A percentile compares a stretch with the other conserved stretches of the same genome.
phyloP scores from a whole-genome alignment of 2,113 vertebrate genomes.

The Lycocorax pyrrhopterus region DNA sequence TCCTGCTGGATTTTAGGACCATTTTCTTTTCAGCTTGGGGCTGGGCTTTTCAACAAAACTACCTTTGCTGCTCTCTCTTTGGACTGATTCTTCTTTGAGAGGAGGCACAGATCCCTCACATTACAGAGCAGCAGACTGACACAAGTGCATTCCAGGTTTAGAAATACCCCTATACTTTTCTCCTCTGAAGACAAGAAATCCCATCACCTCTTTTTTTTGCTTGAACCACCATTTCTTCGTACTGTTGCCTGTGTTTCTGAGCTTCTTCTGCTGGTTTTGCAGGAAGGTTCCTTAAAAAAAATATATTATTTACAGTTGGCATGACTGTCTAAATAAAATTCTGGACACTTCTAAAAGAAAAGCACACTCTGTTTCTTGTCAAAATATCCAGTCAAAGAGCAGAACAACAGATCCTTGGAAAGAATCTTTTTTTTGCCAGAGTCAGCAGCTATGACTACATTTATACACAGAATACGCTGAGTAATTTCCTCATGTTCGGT shows the following conservation, averaged over 20 bases:
- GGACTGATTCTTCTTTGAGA: not conserved
- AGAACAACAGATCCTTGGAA: constrained; percentile 18
- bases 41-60: not conserved
- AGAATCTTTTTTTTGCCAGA: not conserved
- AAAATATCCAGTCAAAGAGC: constrained; percentile 7
- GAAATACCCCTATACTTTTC: not conserved
- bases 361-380: not conserved
- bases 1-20: not conserved
- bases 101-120: not conserved
- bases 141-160: not conserved
- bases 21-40: not conserved
- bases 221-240: constrained; percentile 96
- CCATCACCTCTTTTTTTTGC: constrained; percentile 89
- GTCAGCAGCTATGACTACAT: not conserved
- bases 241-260: constrained; percentile 91
- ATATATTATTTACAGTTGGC: not conserved
- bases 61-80: not conserved
- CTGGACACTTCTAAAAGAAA: not conserved
- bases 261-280: constrained; percentile 94
- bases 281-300: constrained; percentile 84
- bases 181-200: not conserved
- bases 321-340: not conserved
- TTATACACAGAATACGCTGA: constrained; percentile 26
- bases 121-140: not conserved
- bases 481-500: constrained; percentile 34